Evolutionary conservation across 2,113 vertebrate species (phyloP).

Genomic region (Synchiropus splendidus): DNA sequence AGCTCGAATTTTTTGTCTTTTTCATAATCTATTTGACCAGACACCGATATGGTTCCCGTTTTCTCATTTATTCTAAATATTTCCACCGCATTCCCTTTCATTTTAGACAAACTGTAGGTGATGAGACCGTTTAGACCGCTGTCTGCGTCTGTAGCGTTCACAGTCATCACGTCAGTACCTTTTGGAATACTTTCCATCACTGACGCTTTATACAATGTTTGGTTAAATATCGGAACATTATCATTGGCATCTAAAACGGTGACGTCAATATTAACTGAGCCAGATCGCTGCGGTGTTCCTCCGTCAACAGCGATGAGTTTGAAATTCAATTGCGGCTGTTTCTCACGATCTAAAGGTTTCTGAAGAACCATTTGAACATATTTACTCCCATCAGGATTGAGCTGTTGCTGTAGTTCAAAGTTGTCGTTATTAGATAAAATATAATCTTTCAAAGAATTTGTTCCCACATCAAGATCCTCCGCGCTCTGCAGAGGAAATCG

Average conservation of each 20-base stretch:
- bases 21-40: constrained; percentile 17
- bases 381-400: constrained; percentile 43
- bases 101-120: constrained; percentile 56
- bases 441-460: constrained; percentile 57
- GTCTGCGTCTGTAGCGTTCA: constrained; percentile 70
- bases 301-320: constrained; percentile 63
- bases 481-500: constrained; percentile 37
- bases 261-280: constrained; percentile 51
- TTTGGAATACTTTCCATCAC: constrained; percentile 53
- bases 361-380: constrained; percentile 60
- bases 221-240: constrained; percentile 32
- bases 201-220: constrained; percentile 46
- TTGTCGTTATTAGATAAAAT: constrained; percentile 44
- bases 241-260: constrained; percentile 48
- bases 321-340: constrained; percentile 27
- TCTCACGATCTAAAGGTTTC: constrained; percentile 53
- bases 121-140: constrained; percentile 64
- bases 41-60: neutral
- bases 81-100: neutral
- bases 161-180: constrained; percentile 46
- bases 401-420: constrained; percentile 56
- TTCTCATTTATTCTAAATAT: neutral
- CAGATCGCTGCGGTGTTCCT: constrained; percentile 56
- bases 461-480: constrained; percentile 57
- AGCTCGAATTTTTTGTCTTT: constrained; percentile 20